Conservation (phyloP, 1,140 invertebrate genomes). For the Drosophila subpulchrella region DNA sequence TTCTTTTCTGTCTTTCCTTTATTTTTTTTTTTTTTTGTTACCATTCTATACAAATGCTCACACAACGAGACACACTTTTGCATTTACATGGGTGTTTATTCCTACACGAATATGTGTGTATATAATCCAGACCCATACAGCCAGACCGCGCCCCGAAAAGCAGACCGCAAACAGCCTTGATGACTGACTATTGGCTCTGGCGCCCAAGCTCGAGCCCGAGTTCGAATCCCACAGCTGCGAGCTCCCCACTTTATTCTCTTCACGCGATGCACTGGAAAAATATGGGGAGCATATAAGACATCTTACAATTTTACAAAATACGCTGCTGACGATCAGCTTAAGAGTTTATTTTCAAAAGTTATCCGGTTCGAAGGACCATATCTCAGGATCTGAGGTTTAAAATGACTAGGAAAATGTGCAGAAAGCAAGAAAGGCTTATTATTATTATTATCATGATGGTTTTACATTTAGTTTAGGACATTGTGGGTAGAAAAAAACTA, state of each 20-base stretch:
- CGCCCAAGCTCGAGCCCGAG: conserved; percentile 37
- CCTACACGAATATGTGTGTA: conserved; percentile 19
- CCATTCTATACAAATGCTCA: conserved; percentile 27
- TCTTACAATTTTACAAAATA: neutral
- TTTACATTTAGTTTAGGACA: too few relatives aligned
- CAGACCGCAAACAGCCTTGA: conserved; percentile 61
- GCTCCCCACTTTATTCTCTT: conserved; percentile 19
- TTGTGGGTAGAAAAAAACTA: too few relatives aligned
- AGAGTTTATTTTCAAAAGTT: too few relatives aligned
- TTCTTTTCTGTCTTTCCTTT: conserved; percentile 4
- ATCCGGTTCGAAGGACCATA: neutral
- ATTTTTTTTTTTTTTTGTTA: conserved; percentile 2
- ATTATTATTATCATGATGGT: too few relatives aligned
- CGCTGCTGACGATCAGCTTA: too few relatives aligned
- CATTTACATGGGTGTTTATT: conserved; percentile 47
- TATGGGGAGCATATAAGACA: neutral
- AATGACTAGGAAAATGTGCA: too few relatives aligned
- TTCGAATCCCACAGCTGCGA: conserved; percentile 35
- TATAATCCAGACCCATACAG: conserved; percentile 26
- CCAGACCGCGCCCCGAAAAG: conserved; percentile 51
- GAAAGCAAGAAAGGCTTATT: too few relatives aligned
- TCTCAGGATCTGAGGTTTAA: too few relatives aligned
- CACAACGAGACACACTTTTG: conserved; percentile 11
- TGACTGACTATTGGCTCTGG: conserved; percentile 57
- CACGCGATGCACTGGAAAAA: conserved; percentile 9